Evolutionary conservation across 2,797 vertebrate genomes (phyloP).

Genomic region (Notoglanidium macrostoma): DNA sequence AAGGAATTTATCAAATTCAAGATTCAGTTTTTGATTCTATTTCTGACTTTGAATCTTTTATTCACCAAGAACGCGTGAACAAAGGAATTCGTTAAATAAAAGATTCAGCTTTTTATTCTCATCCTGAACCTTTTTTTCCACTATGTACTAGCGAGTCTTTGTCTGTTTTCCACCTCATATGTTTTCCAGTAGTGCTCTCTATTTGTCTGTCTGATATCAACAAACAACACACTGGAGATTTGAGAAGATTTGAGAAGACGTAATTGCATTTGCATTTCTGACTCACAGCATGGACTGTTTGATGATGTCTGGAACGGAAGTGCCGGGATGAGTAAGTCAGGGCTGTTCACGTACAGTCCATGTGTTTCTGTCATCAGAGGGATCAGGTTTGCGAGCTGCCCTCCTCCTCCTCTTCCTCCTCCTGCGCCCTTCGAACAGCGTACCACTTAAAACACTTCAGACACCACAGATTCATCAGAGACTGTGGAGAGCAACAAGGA

Average conservation of each 20-base stretch:
- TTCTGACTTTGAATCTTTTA: not conserved
- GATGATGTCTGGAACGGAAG: conserved; percentile 29
- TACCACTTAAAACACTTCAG: conserved; percentile 56
- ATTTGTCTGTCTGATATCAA: conserved; percentile 3
- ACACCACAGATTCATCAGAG: conserved; percentile 44
- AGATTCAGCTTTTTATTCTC: not conserved
- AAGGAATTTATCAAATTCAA: not conserved
- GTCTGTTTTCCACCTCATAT: not conserved
- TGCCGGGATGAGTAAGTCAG: conserved; percentile 62
- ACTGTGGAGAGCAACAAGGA: conserved; percentile 4
- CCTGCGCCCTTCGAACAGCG: conserved; percentile 37
- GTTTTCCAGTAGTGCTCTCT: not conserved
- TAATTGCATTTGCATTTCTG: conserved; percentile 43
- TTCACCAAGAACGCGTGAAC: not conserved
- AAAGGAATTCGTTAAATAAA: not conserved
- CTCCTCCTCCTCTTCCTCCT: conserved; percentile 25
- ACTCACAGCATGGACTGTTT: conserved; percentile 52
- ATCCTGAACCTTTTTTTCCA: not conserved
- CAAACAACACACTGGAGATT: not conserved
- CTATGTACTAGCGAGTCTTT: not conserved
- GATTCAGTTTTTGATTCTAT: not conserved
- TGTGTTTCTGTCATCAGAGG: conserved; percentile 75
- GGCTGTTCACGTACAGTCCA: conserved; percentile 58
- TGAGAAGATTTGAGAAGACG: not conserved
- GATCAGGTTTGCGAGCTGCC: conserved; percentile 59